Percentiles rank a stretch among this genome's conserved stretches.
phyloP scores from a whole-genome alignment of 2,113 vertebrate species.

The Odontophorus gujanensis region DNA sequence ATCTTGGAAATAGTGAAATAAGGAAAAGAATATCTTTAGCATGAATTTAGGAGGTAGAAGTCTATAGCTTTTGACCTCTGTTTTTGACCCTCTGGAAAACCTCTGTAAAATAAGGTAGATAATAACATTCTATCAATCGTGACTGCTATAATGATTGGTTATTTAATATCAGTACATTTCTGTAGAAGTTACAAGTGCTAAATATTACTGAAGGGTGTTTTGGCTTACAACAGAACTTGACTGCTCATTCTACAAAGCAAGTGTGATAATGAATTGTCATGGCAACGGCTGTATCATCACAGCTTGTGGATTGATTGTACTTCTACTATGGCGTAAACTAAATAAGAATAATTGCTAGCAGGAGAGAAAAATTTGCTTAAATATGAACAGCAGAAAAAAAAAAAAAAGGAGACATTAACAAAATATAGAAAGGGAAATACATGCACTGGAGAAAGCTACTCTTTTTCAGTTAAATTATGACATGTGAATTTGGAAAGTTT shows the following conservation, averaged over 20 bases:
- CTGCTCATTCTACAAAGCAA: not conserved
- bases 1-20: not conserved
- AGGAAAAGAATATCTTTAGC: not conserved
- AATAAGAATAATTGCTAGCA: not conserved
- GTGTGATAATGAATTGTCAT: not conserved
- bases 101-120: not conserved
- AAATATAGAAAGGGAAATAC: not conserved
- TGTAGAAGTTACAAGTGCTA: not conserved
- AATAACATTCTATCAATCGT: not conserved
- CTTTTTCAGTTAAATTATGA: slow-evolving; percentile 9
- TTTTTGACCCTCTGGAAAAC: too few species aligned
- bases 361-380: not conserved
- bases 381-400: not conserved
- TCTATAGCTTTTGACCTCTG: not conserved
- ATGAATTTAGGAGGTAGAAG: not conserved
- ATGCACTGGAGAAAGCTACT: not conserved
- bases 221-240: not conserved
- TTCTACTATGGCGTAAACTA: not conserved
- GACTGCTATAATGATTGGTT: not conserved
- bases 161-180: not conserved
- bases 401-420: not conserved
- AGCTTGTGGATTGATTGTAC: not conserved
- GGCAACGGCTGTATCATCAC: not conserved
- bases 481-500: slow-evolving; percentile 18
- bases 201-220: not conserved